Conservation (phyloP, 2,797 vertebrate species). For the Enteromius fasciolatus region DNA sequence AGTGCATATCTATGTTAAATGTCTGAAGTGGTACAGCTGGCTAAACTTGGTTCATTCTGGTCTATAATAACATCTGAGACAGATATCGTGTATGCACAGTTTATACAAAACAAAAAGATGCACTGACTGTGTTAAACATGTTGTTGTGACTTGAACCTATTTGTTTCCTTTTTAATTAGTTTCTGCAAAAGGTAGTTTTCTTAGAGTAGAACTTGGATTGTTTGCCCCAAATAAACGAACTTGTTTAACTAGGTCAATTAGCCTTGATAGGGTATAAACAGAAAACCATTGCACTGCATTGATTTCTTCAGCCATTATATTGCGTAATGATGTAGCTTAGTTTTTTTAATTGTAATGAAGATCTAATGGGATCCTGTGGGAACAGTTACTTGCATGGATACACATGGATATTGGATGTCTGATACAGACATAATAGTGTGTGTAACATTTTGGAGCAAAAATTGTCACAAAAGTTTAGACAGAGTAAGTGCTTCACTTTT, state of each 20-base stretch:
- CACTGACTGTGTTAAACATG: neutral
- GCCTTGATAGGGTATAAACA: neutral
- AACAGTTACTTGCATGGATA: slow-evolving; percentile 2
- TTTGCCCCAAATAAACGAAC: neutral
- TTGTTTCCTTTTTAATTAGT: neutral
- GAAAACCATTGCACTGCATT: slow-evolving; percentile 31
- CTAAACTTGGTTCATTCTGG: neutral
- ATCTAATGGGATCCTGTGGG: slow-evolving; percentile 25
- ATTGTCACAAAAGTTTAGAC: neutral
- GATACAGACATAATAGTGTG: neutral
- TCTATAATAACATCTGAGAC: neutral
- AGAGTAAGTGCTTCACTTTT: neutral
- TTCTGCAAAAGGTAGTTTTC: neutral
- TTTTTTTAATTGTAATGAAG: slow-evolving; percentile 31
- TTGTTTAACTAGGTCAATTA: slow-evolving; percentile 14
- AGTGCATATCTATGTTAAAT: too few relatives aligned
- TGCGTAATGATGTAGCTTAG: slow-evolving; percentile 31
- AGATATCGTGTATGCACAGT: neutral
- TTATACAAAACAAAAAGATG: neutral
- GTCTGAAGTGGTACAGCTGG: neutral
- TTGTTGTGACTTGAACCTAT: neutral
- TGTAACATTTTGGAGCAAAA: neutral
- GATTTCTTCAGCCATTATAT: slow-evolving; percentile 11
- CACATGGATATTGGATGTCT: slow-evolving; percentile 22
- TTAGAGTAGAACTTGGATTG: neutral